Percentiles rank a stretch among this genome's conserved stretches.
These are phyloP conservation scores for Parnassius glacialis DNA, from an alignment of 2,888 invertebrate genomes.

Conservation along the genomic window DNA sequence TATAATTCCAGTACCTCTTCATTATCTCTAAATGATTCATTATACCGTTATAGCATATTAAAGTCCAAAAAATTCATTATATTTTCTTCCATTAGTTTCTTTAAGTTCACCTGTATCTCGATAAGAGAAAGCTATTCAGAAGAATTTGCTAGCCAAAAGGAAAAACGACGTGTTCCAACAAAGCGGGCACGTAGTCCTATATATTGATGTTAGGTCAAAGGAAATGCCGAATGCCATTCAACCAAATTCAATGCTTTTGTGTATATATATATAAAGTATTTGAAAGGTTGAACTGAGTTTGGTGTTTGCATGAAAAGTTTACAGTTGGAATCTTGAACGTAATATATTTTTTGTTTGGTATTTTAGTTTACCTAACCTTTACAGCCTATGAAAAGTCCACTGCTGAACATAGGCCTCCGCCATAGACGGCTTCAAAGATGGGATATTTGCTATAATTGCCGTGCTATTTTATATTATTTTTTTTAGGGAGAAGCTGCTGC, in stretches of 20 bases:
- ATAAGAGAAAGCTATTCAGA: neutral
- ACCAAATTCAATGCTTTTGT: constrained; percentile 13
- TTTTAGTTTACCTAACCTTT: neutral
- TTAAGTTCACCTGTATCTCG: too few relatives aligned
- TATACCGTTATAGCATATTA: too few relatives aligned
- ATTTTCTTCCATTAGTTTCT: too few relatives aligned
- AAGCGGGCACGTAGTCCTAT: constrained; percentile 16
- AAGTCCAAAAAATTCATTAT: too few relatives aligned
- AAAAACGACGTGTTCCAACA: neutral
- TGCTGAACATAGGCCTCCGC: too few relatives aligned
- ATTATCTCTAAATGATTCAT: too few relatives aligned
- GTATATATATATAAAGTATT: neutral
- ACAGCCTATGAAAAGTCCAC: too few relatives aligned
- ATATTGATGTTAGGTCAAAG: constrained; percentile 20
- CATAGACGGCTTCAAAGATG: too few relatives aligned
- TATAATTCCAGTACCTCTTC: too few relatives aligned
- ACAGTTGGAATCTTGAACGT: neutral
- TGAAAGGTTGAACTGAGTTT: neutral
- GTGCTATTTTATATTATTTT: too few relatives aligned
- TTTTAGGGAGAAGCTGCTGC: too few relatives aligned
- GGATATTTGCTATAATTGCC: too few relatives aligned
- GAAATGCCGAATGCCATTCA: constrained; percentile 15
- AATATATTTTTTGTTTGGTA: neutral
- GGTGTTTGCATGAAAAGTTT: neutral
- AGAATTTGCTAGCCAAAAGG: constrained; percentile 4